phyloP scores from a whole-genome alignment of 1,140 invertebrate genomes.

The Vanessa atalanta region DNA sequence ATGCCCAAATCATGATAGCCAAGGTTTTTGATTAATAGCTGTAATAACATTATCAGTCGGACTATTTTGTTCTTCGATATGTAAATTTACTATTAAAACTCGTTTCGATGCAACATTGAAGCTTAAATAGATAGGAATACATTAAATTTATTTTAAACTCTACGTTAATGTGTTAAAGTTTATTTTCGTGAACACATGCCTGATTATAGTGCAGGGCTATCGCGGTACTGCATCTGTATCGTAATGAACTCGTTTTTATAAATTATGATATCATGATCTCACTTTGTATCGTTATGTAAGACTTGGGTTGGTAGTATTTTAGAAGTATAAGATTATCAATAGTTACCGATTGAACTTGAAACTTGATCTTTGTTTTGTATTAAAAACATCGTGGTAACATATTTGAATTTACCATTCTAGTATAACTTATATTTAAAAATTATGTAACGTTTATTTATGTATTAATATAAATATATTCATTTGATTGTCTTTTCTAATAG shows the following conservation, averaged over 20 bases:
- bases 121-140: neutral
- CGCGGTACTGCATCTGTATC: constrained; percentile 14
- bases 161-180: neutral
- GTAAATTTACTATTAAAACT: neutral
- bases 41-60: constrained; percentile 23
- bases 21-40: constrained; percentile 26
- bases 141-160: neutral
- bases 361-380: neutral
- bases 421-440: neutral
- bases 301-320: neutral
- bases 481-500: too few species aligned
- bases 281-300: constrained; percentile 21
- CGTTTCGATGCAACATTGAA: constrained; percentile 3
- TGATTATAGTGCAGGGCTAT: neutral
- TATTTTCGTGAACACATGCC: neutral
- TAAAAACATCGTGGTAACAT: neutral
- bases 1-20: constrained; percentile 20
- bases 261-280: constrained; percentile 22
- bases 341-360: neutral
- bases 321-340: neutral
- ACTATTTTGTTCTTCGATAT: constrained; percentile 14
- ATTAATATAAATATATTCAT: too few species aligned
- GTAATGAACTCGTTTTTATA: constrained; percentile 23
- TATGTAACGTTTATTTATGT: too few species aligned
- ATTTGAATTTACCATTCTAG: neutral